A percentile compares a stretch with the other conserved stretches of the same genome.
phyloP scores from a whole-genome alignment of 2,888 invertebrate genomes.

The Campoplex capitator region DNA sequence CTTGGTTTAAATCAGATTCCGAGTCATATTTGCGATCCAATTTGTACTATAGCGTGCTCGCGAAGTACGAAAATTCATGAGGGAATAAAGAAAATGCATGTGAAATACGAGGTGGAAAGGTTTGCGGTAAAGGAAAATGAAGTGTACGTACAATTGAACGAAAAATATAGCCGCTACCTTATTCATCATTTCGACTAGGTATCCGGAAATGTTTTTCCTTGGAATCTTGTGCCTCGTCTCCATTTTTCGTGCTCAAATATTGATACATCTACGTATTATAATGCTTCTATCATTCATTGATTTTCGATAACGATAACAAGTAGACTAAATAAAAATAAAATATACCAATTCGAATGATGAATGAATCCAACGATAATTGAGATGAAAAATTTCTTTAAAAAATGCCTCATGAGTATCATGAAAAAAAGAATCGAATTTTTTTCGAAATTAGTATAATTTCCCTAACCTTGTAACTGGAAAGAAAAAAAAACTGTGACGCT shows the following conservation, averaged over 20 bases:
- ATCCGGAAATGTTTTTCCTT: conserved; percentile 32
- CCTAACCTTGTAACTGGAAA: too few species aligned
- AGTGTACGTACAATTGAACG: conserved; percentile 13
- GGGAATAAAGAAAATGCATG: conserved; percentile 60
- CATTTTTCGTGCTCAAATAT: background rate
- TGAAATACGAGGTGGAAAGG: conserved; percentile 26
- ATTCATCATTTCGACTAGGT: conserved; percentile 14
- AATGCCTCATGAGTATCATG: too few species aligned
- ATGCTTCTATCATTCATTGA: background rate
- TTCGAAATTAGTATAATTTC: too few species aligned
- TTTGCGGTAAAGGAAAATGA: conserved; percentile 7
- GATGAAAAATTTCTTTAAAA: too few species aligned
- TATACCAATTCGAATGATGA: too few species aligned
- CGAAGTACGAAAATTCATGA: conserved; percentile 48
- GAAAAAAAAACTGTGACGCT: background rate
- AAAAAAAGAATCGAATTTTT: too few species aligned
- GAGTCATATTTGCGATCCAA: conserved; percentile 68
- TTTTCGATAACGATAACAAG: background rate
- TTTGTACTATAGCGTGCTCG: conserved; percentile 66
- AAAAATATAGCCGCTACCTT: background rate
- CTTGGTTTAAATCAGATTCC: conserved; percentile 69
- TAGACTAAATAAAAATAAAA: background rate
- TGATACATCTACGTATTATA: background rate
- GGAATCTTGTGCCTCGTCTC: background rate
- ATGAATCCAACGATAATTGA: too few species aligned